Base-by-base conservation (phyloP, 2,888 invertebrate species). In the Diaprepes abbreviatus region DNA sequence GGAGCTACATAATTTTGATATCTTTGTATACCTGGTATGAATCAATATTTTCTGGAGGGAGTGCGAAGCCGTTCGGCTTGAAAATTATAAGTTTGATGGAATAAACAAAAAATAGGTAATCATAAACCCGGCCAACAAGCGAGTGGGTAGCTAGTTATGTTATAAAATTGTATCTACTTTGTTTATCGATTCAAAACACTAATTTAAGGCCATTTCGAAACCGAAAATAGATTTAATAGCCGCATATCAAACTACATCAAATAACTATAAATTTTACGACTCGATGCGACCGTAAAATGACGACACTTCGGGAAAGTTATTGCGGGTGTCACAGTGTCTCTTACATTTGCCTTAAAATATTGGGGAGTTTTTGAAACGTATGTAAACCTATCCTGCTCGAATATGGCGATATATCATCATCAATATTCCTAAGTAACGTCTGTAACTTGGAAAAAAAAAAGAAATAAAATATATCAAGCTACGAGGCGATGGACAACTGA, bases 181-280 rank as follows among this genome's bases (percentile, higher is more conserved):
- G 21, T 65, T 65, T 65, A 66, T 58, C 50, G 59, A 58, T 50
- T 19, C 9, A 28, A 38, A 36, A 66, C 35, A 17, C 36, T 24
- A 66, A 40, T 58, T 59, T 52, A 52, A 31, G 36, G 14, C n/a
- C 12, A 17, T 17, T 35, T 33, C n/a, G 24, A 6, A 16, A 24
- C 55, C 63, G 16, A 64, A 62, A 69, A 69, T 69, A 69, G 63
- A 63, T 69, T 69, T 69, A 63, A 69, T 69, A 45, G 58, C 48
- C 6, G 36, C 58, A 38, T 63, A 69, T 69, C 58, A 63, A 52
- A 69, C 66, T 24, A 48, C 59, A 66, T 66, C 48, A 66, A 58
- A 66, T 66, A 50, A 54, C 66, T 52, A 60, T 66, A 66, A 66
- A 66, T 59, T 66, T 50, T 40, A 35, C 43, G 33, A 33, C 52